Base-by-base conservation (phyloP, 2,888 invertebrate genomes). In the Synergus laeviventris region DNA sequence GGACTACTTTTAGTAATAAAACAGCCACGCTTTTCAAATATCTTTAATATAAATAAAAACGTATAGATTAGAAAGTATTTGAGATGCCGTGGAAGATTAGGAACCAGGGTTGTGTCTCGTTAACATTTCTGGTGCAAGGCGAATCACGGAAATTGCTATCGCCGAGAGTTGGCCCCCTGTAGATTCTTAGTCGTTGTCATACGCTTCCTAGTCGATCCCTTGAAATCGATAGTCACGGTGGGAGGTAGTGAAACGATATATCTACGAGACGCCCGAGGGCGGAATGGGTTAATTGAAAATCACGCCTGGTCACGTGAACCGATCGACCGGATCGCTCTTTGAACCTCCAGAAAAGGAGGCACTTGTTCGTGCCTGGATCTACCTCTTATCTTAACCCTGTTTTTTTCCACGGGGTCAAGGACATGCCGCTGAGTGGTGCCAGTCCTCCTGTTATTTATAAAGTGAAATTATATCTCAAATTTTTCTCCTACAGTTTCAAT, bases 261-360 rank as follows among this genome's bases (percentile, higher is more conserved):
- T 49, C 49, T 54, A 70, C 31, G n/a, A 49, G 31, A 36, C 31
- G 49, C 70, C 70, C 12, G 45, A 31, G 70, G 70, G 70, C 70
- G 49, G 70, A 70, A 49, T 70, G 42, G 49, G 84, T 86, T 86
- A 86, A 87, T 86, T 87, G 87, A 86, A 86, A 87, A 86, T 84
- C 84, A 83, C 78, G 83, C 81, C 81, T 81, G 82, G 82, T 85
- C 83, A 81, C 81, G 81, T 79, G 79, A 79, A 75, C 76, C 81
- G 78, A 78, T 81, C 78, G 82, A 81, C 79, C 76, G 80, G 77
- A 79, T 80, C 76, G 75, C 81, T 76, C 79, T 78, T 79, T 77
- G 79, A 79, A 74, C 78, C 76, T 14, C 73, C 75, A 75, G 77
- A 76, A 80, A 81, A 79, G 70, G 70, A 70, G 70, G 70, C 70